phyloP scores from a whole-genome alignment of 2,113 vertebrate species.

The Helogale parvula region DNA sequence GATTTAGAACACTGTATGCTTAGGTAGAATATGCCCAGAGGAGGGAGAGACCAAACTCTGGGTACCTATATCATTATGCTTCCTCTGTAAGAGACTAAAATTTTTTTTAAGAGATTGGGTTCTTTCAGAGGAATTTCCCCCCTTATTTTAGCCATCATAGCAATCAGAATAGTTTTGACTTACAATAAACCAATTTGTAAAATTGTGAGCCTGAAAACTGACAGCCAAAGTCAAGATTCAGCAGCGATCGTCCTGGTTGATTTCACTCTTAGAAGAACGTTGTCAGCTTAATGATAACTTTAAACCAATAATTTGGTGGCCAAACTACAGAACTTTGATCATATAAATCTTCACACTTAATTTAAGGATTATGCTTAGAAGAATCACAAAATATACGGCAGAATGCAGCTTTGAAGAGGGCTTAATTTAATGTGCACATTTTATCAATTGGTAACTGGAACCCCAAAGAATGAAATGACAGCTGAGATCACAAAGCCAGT shows the following conservation, averaged over 20 bases:
- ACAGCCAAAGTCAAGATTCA: not conserved
- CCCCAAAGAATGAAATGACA: not conserved
- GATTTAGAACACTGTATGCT: not conserved
- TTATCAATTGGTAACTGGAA: not conserved
- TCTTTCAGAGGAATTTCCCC: not conserved
- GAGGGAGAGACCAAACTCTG: not conserved
- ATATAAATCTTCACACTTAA: not conserved
- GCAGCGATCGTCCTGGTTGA: not conserved
- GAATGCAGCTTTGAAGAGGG: not conserved
- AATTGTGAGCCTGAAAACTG: not conserved
- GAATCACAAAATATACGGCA: not conserved
- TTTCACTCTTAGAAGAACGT: not conserved
- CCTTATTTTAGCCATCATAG: not conserved
- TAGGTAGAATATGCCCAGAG: not conserved
- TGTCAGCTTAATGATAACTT: not conserved
- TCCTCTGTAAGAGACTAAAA: not conserved
- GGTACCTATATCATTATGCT: not conserved
- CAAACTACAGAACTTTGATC: not conserved
- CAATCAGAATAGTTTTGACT: constrained; percentile 6
- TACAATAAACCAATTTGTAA: not conserved
- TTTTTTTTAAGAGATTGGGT: not conserved
- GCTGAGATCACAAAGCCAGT: not conserved
- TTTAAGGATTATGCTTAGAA: not conserved
- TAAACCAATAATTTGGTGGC: not conserved
- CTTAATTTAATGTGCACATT: constrained; percentile 31